Conservation (phyloP, 2,113 vertebrate species). For the Cnemophilus loriae region DNA sequence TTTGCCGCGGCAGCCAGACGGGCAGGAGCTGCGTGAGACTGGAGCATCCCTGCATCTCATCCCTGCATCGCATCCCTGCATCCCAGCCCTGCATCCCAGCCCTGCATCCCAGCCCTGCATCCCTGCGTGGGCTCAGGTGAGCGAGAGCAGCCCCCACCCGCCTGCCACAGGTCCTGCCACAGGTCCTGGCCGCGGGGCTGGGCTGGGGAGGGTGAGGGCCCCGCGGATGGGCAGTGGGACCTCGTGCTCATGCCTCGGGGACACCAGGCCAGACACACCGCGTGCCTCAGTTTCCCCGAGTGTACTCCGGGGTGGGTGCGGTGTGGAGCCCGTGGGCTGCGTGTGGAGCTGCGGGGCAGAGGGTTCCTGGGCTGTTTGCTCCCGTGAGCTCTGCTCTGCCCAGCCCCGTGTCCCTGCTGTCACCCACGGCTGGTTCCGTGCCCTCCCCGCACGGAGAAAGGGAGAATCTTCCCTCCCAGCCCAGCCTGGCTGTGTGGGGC, state of each 20-base stretch:
- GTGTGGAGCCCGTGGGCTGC: neutral
- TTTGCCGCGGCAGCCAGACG: neutral
- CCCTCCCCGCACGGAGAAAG: accelerated
- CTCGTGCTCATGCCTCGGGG: neutral
- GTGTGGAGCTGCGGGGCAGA: neutral
- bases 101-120: neutral
- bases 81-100: neutral
- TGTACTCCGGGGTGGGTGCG: accelerated
- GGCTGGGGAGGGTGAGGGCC: neutral
- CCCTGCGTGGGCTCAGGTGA: neutral
- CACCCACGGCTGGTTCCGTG: neutral
- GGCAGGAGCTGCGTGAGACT: neutral
- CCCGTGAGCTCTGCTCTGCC: neutral
- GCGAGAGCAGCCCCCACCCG: neutral
- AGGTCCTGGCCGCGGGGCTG: neutral
- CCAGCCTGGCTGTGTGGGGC: neutral
- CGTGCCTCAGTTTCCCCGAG: neutral
- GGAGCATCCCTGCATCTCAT: neutral
- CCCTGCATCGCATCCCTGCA: neutral
- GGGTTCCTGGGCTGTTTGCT: accelerated
- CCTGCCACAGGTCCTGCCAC: neutral
- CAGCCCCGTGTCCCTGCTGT: neutral
- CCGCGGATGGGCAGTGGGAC: neutral
- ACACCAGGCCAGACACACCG: accelerated
- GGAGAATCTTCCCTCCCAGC: too few relatives aligned